Evolutionary conservation across 64 coral and sea anemone genomes (phyloP), one percentile per base, ranked within the genome.

Genomic region (Cladopsammia gracilis): DNA sequence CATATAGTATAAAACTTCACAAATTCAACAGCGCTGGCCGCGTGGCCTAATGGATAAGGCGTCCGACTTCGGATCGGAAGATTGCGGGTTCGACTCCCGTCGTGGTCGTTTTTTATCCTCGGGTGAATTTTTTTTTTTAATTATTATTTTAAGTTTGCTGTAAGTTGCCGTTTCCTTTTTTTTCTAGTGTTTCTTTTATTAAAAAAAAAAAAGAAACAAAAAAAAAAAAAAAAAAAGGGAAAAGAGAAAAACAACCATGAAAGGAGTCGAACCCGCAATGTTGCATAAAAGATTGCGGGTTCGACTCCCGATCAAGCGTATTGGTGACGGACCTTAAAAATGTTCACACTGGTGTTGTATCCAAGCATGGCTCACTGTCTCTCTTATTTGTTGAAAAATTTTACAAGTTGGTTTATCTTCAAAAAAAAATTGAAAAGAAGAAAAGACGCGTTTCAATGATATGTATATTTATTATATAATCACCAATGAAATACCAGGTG

Each of bases 41-140:
- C 80, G 90, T 92, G 90, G 90, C 90, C 90, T 92, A 92, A 92
- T 92, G 90, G 90, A 92, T 92, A 92, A 92, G 90, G 90, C 90
- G 90, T 85, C 70, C 77, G 90, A 92, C 90, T 92, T 92, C 90
- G 90, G 80, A 92, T 92, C 90, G 77, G 88, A 90, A 90, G 88
- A 90, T 90, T 90, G 88, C 46, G 88, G 88, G 88, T 90, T 90
- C 88, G 88, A 90, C 75, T 90, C 88, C 88, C 88, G 64, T 90
- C 88, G 88, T 80, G 88, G 88, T 90, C 88, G 88, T 70, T 18
- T 53, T 58, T 19, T 80, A 25, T 53, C 22, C 20, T 48, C 48
- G 7, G 7, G 24, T 49, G 42, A 1, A 48, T 24, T 23, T 19
- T 26, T 20, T 76, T 25, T 24, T 1, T 26, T 47, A 48, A 59